A percentile compares a stretch with the other conserved stretches of the same genome.
These are phyloP conservation scores for Apamea sordens DNA, from an alignment of 2,888 invertebrate species.

Conservation along the genomic window DNA sequence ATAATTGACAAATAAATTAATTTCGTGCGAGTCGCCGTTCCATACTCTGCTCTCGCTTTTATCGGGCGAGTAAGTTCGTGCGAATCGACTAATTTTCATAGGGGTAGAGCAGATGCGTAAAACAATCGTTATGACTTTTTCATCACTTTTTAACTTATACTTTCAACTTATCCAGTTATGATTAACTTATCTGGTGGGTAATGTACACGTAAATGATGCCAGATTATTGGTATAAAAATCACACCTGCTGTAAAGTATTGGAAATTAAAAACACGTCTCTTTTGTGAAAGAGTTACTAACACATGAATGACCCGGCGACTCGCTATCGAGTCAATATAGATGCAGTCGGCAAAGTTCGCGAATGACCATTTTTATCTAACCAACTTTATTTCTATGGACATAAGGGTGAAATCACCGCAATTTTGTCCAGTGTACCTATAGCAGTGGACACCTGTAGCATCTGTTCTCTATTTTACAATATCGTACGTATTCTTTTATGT, in stretches of 20 bases:
- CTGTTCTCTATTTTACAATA: not conserved
- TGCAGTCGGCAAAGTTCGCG: not conserved
- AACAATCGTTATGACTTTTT: not conserved
- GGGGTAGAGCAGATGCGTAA: not conserved
- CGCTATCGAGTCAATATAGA: not conserved
- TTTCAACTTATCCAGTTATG: not conserved
- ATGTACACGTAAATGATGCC: not conserved
- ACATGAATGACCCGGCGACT: constrained; percentile 33
- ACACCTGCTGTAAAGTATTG: not conserved
- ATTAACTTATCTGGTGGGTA: not conserved
- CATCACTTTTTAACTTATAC: not conserved
- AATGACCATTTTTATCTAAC: not conserved
- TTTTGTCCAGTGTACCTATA: not conserved
- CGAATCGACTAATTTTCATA: not conserved
- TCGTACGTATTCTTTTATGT: not conserved
- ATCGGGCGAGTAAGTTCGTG: not conserved
- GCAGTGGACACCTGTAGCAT: not conserved
- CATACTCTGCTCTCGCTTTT: no score
- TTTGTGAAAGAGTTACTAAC: constrained; percentile 41
- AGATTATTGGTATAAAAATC: not conserved
- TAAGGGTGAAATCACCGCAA: not conserved
- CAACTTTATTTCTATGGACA: not conserved
- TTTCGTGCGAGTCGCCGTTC: not conserved
- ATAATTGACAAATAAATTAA: not conserved
- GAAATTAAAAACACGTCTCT: constrained; percentile 27